Percentiles rank a stretch among this genome's conserved stretches.
Evolutionary conservation across 2,797 vertebrate species (phyloP).

Genomic region (Paramormyrops hopkinsi): DNA sequence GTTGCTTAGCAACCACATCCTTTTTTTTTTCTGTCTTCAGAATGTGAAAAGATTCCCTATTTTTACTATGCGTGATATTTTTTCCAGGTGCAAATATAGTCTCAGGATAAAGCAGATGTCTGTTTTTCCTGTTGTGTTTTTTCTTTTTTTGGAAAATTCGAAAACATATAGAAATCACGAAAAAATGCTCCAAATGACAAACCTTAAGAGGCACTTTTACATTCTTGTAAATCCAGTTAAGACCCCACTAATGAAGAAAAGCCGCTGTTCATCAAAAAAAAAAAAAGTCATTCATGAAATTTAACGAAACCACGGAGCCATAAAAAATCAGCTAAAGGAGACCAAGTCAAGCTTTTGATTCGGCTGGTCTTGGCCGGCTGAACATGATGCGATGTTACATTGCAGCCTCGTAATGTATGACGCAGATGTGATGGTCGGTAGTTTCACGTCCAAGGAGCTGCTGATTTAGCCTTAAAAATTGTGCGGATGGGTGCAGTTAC

Average conservation of each 20-base stretch:
- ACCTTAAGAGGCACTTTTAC: background rate
- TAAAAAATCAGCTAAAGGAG: background rate
- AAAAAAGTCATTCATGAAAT: background rate
- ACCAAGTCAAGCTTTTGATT: background rate
- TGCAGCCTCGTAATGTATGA: background rate
- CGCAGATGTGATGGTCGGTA: background rate
- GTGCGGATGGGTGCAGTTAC: background rate
- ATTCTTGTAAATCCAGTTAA: background rate
- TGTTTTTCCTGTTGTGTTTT: background rate
- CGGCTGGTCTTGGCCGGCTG: background rate
- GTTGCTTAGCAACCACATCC: constrained; percentile 54
- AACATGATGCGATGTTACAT: background rate
- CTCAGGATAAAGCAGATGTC: background rate
- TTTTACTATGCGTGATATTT: constrained; percentile 27
- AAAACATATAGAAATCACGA: background rate
- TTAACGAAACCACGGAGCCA: background rate
- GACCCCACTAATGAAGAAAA: background rate
- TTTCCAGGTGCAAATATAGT: constrained; percentile 22
- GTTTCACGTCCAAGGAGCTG: background rate
- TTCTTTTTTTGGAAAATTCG: background rate
- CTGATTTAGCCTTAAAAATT: background rate
- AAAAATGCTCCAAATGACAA: constrained; percentile 22
- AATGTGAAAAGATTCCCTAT: constrained; percentile 25
- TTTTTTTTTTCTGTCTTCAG: background rate
- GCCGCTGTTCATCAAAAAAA: background rate